Conservation (phyloP, 2,888 invertebrate genomes). For the Scaptomyza cyrtandrae region DNA sequence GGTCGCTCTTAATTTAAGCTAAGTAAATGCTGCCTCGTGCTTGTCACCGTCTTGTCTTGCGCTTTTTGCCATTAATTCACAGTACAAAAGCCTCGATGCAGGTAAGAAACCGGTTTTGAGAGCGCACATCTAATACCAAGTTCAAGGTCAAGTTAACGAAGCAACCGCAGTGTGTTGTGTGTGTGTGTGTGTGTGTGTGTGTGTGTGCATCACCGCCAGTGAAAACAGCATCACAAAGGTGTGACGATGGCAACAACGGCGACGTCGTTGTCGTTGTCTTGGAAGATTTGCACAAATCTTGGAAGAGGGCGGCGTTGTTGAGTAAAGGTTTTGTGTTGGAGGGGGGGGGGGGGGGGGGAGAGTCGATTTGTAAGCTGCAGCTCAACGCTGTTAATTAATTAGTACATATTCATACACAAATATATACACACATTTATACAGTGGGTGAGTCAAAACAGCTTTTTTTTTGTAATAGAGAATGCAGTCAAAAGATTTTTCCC, state of each 20-base stretch:
- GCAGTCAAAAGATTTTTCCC: slow-evolving; percentile 71
- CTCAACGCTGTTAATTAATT: slow-evolving; percentile 58
- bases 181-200: slow-evolving; percentile 13
- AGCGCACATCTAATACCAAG: slow-evolving; percentile 79
- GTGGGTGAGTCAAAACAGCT: slow-evolving; percentile 58
- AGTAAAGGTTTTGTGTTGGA: not conserved
- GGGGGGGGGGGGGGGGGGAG: not conserved
- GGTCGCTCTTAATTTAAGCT: slow-evolving; percentile 24
- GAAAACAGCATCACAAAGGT: slow-evolving; percentile 59
- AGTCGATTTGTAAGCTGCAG: slow-evolving; percentile 36
- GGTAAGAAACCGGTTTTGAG: slow-evolving; percentile 58
- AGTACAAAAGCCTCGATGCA: slow-evolving; percentile 54
- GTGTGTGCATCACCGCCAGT: slow-evolving; percentile 30
- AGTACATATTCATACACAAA: slow-evolving; percentile 11
- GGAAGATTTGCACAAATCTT: slow-evolving; percentile 51
- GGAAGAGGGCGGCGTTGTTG: slow-evolving; percentile 16
- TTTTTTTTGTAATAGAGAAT: slow-evolving; percentile 39
- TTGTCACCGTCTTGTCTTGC: slow-evolving; percentile 60
- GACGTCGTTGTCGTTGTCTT: slow-evolving; percentile 27
- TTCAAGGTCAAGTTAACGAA: slow-evolving; percentile 71
- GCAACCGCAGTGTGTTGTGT: slow-evolving; percentile 36
- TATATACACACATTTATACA: slow-evolving; percentile 14
- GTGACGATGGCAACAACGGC: slow-evolving; percentile 54
- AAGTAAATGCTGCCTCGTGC: slow-evolving; percentile 42
- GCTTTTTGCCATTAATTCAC: slow-evolving; percentile 62